phyloP scores from a whole-genome alignment of 2,888 invertebrate genomes.

The Escarpia spicata region DNA sequence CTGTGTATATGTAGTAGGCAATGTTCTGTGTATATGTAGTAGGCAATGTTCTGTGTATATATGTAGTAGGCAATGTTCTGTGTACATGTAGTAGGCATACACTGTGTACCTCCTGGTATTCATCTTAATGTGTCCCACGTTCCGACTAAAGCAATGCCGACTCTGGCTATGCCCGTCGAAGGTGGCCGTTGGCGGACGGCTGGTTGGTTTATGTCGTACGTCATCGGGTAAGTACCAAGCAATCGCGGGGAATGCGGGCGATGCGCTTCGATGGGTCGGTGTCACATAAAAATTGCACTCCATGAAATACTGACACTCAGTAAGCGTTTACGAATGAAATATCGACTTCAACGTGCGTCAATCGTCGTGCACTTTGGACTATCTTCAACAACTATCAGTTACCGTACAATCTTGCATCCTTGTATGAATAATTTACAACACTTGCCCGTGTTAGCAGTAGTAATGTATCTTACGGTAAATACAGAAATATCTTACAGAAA shows the following conservation, averaged over 20 bases:
- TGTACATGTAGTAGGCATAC: no score
- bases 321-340: neutral
- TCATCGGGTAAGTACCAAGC: neutral
- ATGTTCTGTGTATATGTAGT: no score
- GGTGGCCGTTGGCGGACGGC: neutral
- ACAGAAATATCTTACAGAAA: neutral
- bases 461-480: neutral
- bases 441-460: neutral
- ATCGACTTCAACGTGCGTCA: neutral
- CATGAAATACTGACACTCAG: neutral
- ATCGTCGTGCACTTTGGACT: neutral
- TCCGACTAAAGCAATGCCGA: neutral
- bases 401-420: neutral
- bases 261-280: neutral
- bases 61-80: no score
- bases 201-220: neutral
- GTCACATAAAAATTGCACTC: conserved; percentile 3
- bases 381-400: neutral
- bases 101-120: neutral
- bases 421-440: neutral
- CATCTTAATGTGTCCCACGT: neutral
- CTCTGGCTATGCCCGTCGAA: neutral
- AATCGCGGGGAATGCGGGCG: neutral
- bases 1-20: no score
- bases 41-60: no score